Base-by-base conservation (phyloP, 1,140 invertebrate species). In the Danaus melanippus region DNA sequence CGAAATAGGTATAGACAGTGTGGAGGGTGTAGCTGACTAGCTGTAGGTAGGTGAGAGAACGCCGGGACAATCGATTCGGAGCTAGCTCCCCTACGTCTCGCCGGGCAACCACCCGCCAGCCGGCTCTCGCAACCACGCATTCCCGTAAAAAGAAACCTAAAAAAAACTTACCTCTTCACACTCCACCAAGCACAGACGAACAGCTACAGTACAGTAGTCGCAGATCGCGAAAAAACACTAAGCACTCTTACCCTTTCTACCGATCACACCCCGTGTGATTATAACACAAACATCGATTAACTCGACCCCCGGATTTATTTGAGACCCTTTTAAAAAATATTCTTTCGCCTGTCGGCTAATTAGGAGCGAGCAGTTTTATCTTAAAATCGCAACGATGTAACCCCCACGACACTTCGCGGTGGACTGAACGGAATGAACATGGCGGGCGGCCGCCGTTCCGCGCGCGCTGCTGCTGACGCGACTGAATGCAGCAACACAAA, bases 91-190 rank as follows among this genome's bases (percentile, higher is more conserved):
- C 76, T 67, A 58, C 71, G 67, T 56, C 63, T 66, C 67, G 65
- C 66, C 64, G 64, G 61, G 61, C 62, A 60, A 56, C 63, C 64
- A 63, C 59, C 67, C 21, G 21, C 21, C 21, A 8, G 21, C 21
- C 21, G 21, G 21, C 21, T 32, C 69, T 65, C 59, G 50, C 64
- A 63, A 66, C 62, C 64, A 68, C 67, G 68, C 67, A 68, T 60
- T 74, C 66, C 69, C 66, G 63, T 58, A 60, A 71, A 72, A 72
- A 66, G 60, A 65, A 68, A 59, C 60, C 50, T 59, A 66, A 68
- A 81, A n/a, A 80, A 76, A 81, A 84, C 81, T 79, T 66, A 84
- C 81, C 81, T 80, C 66, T 77, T 78, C 60, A 76, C 81, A 79
- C 77, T 69, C 72, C 70, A 78, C 67, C 72, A 62, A 70, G 58